Conservation (phyloP, 2,797 vertebrate species). For the Choloepus didactylus region DNA sequence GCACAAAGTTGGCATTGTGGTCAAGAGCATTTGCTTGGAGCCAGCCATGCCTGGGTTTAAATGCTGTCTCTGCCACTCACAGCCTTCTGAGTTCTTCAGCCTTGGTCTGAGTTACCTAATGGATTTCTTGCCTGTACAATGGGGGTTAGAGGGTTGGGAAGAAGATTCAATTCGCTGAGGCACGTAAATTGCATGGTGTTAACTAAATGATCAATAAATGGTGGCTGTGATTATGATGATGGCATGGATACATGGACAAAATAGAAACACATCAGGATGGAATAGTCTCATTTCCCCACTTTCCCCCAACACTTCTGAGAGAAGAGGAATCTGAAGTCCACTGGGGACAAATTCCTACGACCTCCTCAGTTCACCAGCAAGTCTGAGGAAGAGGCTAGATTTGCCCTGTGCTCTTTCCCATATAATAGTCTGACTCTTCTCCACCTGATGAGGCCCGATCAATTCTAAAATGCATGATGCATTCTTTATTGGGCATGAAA, state of each 20-base stretch:
- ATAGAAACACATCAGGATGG: not conserved
- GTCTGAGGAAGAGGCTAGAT: not conserved
- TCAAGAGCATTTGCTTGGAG: not conserved
- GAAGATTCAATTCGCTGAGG: not conserved
- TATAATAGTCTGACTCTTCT: not conserved
- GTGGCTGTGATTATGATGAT: not conserved
- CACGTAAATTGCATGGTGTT: not conserved
- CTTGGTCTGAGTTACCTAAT: not conserved
- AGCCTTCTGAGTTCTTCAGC: not conserved
- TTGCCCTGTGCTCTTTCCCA: not conserved
- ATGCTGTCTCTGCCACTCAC: not conserved
- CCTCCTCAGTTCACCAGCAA: not conserved
- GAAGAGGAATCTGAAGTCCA: not conserved
- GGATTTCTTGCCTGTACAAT: not conserved
- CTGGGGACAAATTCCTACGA: not conserved
- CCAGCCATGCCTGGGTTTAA: not conserved
- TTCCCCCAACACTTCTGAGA: not conserved
- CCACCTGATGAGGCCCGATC: not conserved
- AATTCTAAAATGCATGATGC: not conserved
- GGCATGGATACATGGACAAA: not conserved
- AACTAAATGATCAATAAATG: not conserved
- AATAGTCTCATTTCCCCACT: not conserved
- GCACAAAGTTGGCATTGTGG: not conserved
- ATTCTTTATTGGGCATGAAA: slow-evolving; percentile 13
- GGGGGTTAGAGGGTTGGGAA: not conserved